Evolutionary conservation across 2,888 invertebrate species (phyloP), one percentile per base, ranked within the genome.

Genomic region (Pristionchus exspectatus): DNA sequence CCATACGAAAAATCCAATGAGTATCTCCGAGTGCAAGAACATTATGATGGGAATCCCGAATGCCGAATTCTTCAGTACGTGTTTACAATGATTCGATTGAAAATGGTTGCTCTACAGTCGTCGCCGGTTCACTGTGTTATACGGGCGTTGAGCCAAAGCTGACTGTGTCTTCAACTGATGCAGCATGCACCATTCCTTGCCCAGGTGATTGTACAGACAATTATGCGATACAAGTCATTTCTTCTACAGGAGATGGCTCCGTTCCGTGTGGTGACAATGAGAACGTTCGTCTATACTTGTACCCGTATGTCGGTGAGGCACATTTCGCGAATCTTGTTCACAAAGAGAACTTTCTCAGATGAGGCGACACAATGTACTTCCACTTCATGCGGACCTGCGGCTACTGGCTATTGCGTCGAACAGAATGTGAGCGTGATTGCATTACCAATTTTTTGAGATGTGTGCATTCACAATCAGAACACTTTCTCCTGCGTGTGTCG

Each of bases 401-500:
- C 0, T 9, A 44, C 44, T 33, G 83, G 83, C 1, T 83, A 83
- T 38, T 83, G 83, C 27, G 54, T 83, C n/a, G 83, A 50, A 27
- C n/a, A 83, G 33, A 27, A 44, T 44, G 77, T 77, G 9, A 50
- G 38, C 38, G 77, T 77, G 54, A 9, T 54, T n/a, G 24, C 14
- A n/a, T 38, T n/a, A 2, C 50, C 72, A 14, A 44, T 50, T 27
- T 18, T 27, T 18, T 12, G 7, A 38, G 54, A 24, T 38, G 5
- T 24, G 24, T 83, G 0, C 50, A 30, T 74, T 74, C 74, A 74
- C 50, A 30, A 38, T 74, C 74, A 74, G 74, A 50, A 50, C 50
- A 54, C 50, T n/a, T 89, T 38, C 50, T 27, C 18, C 16, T 89
- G 89, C 33, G 83, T 54, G 12, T 89, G 89, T 27, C 30, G 24